Conservation (phyloP, 1,140 invertebrate genomes). For the Nasonia longicornis region DNA sequence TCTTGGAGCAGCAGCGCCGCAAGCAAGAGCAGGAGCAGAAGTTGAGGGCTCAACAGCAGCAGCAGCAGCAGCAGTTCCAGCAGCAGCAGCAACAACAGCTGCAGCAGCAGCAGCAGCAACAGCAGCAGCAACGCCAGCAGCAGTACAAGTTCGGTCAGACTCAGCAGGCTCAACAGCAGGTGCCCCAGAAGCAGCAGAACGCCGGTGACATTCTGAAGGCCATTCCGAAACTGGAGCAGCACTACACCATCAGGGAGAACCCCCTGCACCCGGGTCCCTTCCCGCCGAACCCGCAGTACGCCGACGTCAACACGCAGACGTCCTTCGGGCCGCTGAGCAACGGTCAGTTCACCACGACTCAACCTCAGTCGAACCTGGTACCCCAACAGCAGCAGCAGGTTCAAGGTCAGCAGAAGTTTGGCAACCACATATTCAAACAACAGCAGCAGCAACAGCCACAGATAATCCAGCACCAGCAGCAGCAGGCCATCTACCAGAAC, state of each 20-base stretch:
- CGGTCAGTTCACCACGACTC: slow-evolving; percentile 54
- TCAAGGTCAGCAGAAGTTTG: slow-evolving; percentile 40
- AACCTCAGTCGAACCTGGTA: slow-evolving; percentile 59
- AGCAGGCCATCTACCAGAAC: slow-evolving; percentile 51
- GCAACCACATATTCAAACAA: slow-evolving; percentile 55
- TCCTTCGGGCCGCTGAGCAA: background rate
- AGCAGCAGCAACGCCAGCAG: slow-evolving; percentile 58
- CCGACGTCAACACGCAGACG: slow-evolving; percentile 37
- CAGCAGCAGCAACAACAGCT: slow-evolving; percentile 59
- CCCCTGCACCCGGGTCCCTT: slow-evolving; percentile 66
- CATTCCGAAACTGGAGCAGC: slow-evolving; percentile 81
- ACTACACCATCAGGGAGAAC: slow-evolving; percentile 70
- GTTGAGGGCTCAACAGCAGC: slow-evolving; percentile 47
- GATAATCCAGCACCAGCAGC: slow-evolving; percentile 56
- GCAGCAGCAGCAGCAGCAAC: slow-evolving; percentile 52
- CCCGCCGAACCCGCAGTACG: slow-evolving; percentile 57
- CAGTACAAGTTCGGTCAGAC: slow-evolving; percentile 55
- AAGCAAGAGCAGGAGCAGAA: slow-evolving; percentile 62
- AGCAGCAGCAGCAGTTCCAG: slow-evolving; percentile 61
- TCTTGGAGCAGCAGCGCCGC: slow-evolving; percentile 58
- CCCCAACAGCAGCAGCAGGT: slow-evolving; percentile 61
- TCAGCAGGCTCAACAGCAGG: slow-evolving; percentile 59
- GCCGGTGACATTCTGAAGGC: slow-evolving; percentile 79
- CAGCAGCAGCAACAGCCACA: slow-evolving; percentile 62
- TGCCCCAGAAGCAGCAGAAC: slow-evolving; percentile 67